phyloP scores from a whole-genome alignment of 1,140 invertebrate species.

The Drosophila athabasca region DNA sequence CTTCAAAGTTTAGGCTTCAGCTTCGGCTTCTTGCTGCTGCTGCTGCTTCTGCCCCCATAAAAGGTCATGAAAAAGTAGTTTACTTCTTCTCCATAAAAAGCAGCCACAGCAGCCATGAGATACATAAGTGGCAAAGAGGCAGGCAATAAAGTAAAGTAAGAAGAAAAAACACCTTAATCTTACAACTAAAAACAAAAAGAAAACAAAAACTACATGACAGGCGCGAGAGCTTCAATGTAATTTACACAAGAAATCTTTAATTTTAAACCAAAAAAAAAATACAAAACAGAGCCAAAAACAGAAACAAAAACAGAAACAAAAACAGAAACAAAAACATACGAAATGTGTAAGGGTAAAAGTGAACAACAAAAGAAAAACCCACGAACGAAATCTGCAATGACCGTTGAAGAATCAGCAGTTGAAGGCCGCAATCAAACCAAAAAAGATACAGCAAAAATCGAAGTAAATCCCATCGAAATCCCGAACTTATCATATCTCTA shows the following conservation, averaged over 20 bases:
- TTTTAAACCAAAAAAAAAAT: background rate
- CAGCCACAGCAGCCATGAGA: slow-evolving; percentile 35
- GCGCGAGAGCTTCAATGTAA: slow-evolving; percentile 47
- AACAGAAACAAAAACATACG: too few relatives aligned
- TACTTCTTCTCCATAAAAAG: slow-evolving; percentile 13
- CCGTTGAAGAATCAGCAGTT: too few relatives aligned
- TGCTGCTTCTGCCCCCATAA: slow-evolving; percentile 30
- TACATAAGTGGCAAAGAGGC: slow-evolving; percentile 14
- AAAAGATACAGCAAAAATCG: too few relatives aligned
- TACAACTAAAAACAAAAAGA: slow-evolving; percentile 12
- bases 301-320: too few relatives aligned
- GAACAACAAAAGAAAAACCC: too few relatives aligned
- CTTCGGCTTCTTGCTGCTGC: too few relatives aligned
- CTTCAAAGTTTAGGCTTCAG: slow-evolving; percentile 8
- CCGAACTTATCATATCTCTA: slow-evolving; percentile 21
- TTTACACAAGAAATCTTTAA: slow-evolving; percentile 47
- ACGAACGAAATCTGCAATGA: too few relatives aligned
- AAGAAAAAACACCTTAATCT: slow-evolving; percentile 6
- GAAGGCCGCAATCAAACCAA: too few relatives aligned
- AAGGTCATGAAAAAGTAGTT: slow-evolving; percentile 48
- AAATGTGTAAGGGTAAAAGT: too few relatives aligned
- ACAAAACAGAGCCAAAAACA: background rate
- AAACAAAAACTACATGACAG: slow-evolving; percentile 28
- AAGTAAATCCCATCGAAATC: background rate
- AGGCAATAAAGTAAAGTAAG: slow-evolving; percentile 7